Percentiles rank a stretch among this genome's conserved stretches.
phyloP scores from a whole-genome alignment of 2,888 invertebrate species.

The Deilephila porcellus region DNA sequence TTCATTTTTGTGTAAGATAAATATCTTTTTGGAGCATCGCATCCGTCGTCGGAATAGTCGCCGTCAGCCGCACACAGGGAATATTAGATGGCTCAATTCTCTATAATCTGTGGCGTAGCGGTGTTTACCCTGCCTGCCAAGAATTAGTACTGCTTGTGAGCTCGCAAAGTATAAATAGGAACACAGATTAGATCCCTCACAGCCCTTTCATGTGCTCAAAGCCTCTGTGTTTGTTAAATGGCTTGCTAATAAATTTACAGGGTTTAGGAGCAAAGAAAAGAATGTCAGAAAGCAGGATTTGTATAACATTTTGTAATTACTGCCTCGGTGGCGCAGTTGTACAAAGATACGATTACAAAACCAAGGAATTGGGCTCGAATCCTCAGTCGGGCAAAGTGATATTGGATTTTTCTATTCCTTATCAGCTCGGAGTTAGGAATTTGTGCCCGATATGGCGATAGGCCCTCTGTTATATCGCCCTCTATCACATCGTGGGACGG shows the following conservation, averaged over 20 bases:
- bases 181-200: slow-evolving; percentile 14
- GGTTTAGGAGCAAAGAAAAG: background rate
- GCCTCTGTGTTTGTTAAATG: slow-evolving; percentile 20
- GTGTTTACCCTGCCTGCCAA: slow-evolving; percentile 44
- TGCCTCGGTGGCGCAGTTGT: no score
- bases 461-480: no score
- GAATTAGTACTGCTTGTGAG: slow-evolving; percentile 47
- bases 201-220: slow-evolving; percentile 25
- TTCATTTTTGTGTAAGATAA: background rate
- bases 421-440: no score
- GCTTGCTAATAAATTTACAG: slow-evolving; percentile 19
- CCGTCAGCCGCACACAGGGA: slow-evolving; percentile 63
- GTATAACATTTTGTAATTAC: no score
- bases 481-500: no score
- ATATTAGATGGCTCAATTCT: slow-evolving; percentile 79
- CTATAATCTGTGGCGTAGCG: slow-evolving; percentile 60
- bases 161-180: slow-evolving; percentile 28
- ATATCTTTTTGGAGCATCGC: slow-evolving; percentile 9
- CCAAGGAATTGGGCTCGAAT: no score
- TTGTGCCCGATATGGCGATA: no score
- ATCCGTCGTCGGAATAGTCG: background rate
- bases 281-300: no score
- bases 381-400: no score
- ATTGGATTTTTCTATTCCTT: no score
- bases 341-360: no score